Conservation (phyloP, 1,140 invertebrate genomes). For the Trichomalopsis sarcophagae region DNA sequence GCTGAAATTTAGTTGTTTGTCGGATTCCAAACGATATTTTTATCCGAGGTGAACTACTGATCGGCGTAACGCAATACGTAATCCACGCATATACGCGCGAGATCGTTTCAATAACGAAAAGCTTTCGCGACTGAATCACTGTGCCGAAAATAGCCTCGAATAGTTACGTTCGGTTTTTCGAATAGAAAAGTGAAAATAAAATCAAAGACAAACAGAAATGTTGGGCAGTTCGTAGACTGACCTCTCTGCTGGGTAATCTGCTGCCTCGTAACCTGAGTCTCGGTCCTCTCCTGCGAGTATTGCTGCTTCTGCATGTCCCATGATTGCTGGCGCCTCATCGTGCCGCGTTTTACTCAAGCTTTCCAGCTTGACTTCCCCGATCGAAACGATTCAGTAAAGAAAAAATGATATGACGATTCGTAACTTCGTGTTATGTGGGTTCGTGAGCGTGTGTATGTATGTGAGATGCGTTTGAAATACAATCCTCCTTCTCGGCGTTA, state of each 20-base stretch:
- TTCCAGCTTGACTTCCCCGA: constrained; percentile 35
- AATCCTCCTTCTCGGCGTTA: background rate
- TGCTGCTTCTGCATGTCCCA: constrained; percentile 74
- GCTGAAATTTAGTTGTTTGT: background rate
- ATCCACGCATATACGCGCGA: background rate
- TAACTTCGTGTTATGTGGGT: no score
- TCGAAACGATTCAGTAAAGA: background rate
- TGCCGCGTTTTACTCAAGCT: constrained; percentile 3
- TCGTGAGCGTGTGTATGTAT: background rate
- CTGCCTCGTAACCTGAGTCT: constrained; percentile 85
- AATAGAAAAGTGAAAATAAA: constrained; percentile 3
- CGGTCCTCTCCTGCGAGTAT: constrained; percentile 81
- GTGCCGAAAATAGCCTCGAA: background rate
- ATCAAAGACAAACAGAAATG: background rate
- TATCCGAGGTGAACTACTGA: background rate
- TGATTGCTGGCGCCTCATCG: constrained; percentile 78
- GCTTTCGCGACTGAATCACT: background rate
- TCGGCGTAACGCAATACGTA: background rate
- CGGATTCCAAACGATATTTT: background rate
- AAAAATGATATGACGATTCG: background rate
- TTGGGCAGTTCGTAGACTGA: constrained; percentile 71
- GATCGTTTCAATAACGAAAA: background rate
- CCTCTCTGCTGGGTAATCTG: constrained; percentile 86
- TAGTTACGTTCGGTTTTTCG: background rate
- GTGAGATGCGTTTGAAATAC: background rate